Conservation (phyloP, 30 jellyfish, hydroid and myxozoan species). For the Aurelia aurita region DNA sequence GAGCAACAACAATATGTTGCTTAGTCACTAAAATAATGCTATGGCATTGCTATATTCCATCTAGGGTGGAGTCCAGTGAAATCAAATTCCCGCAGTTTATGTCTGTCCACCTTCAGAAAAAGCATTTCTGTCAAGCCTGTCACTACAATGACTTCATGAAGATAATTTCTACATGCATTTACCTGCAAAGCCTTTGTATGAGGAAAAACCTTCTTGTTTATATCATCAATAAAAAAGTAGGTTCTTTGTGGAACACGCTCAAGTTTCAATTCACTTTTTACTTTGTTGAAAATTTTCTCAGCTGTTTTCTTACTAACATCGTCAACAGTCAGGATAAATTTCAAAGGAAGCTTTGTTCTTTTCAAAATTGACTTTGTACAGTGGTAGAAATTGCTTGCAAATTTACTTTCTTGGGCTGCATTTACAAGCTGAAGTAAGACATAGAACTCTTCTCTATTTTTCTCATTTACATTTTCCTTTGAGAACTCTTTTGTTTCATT, state of each 20-base stretch:
- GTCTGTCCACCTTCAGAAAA: too few relatives aligned
- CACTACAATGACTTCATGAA: not conserved
- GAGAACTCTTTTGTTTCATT: not conserved
- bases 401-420: conserved; percentile 65
- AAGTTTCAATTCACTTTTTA: conserved; percentile 21
- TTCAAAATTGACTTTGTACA: conserved; percentile 57
- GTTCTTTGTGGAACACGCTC: conserved; percentile 24
- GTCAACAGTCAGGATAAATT: conserved; percentile 59
- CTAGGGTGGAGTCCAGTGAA: too few relatives aligned
- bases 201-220: conserved; percentile 25
- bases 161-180: not conserved
- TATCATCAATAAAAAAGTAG: conserved; percentile 38
- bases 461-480: not conserved
- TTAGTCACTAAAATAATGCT: too few relatives aligned
- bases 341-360: conserved; percentile 37
- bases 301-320: conserved; percentile 53
- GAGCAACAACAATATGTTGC: too few relatives aligned
- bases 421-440: conserved; percentile 76
- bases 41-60: too few relatives aligned
- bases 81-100: too few relatives aligned
- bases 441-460: conserved; percentile 6
- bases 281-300: conserved; percentile 30
- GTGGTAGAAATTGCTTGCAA: conserved; percentile 50
- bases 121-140: not conserved
- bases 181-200: conserved; percentile 66